Evolutionary conservation across 53 echinoderm and acorn worm species (phyloP).

Genomic region (Antedon mediterranea): DNA sequence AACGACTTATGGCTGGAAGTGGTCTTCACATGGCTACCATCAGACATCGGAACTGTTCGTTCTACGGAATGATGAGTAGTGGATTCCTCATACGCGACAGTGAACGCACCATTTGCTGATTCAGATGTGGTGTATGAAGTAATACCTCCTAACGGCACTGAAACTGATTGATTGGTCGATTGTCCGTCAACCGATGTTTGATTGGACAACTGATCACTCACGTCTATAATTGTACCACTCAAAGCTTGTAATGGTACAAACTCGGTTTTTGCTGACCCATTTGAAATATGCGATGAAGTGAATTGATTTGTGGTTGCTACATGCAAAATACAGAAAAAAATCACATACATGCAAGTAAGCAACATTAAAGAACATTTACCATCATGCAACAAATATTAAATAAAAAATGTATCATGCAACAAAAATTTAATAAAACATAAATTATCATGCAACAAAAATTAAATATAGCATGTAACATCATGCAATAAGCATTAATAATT

Average conservation of each 20-base stretch:
- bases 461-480: too few species aligned
- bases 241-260: not conserved
- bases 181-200: not conserved
- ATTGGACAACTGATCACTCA: not conserved
- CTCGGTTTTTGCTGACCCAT: not conserved
- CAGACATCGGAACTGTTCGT: slow-evolving; percentile 68
- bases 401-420: not conserved
- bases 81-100: slow-evolving; percentile 89
- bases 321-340: not conserved
- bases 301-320: not conserved
- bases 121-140: not conserved
- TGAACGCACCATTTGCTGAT: slow-evolving; percentile 36
- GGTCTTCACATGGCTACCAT: slow-evolving; percentile 79
- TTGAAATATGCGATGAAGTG: not conserved
- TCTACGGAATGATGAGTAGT: slow-evolving; percentile 79
- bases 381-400: not conserved
- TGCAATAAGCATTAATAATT: too few species aligned
- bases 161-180: not conserved
- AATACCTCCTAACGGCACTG: slow-evolving; percentile 15
- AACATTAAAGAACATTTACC: too few species aligned
- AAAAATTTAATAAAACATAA: not conserved
- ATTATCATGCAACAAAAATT: too few species aligned
- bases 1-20: slow-evolving; percentile 74
- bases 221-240: not conserved
- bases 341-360: too few species aligned